A percentile compares a stretch with the other conserved stretches of the same genome.
Evolutionary conservation across 2,797 vertebrate species (phyloP).

Genomic region (Gobio occitaniae): DNA sequence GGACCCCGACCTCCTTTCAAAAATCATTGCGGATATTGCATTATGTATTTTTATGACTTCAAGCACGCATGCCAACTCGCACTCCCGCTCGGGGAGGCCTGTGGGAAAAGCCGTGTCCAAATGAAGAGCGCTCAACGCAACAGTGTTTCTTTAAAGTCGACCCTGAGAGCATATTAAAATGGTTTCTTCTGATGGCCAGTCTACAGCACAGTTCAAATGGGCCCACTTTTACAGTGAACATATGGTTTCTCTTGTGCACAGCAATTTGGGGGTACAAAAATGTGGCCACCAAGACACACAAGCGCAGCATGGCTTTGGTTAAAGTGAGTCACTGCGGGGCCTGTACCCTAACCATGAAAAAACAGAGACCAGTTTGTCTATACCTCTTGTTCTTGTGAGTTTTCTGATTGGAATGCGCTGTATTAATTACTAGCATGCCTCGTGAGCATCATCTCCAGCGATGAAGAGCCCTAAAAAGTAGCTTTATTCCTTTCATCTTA

Average conservation of each 20-base stretch:
- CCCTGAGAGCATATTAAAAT: conserved; percentile 65
- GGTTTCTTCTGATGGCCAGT: conserved; percentile 66
- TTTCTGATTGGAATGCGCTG: conserved; percentile 27
- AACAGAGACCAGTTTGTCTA: conserved; percentile 50
- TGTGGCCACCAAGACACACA: conserved; percentile 65
- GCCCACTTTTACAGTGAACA: conserved; percentile 67
- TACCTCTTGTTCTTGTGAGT: conserved; percentile 44
- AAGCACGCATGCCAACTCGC: conserved; percentile 58
- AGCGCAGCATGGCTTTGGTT: conserved; percentile 64
- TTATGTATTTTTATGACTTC: conserved; percentile 64
- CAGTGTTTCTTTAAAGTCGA: conserved; percentile 63
- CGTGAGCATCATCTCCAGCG: conserved; percentile 1
- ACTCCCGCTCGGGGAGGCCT: conserved; percentile 50
- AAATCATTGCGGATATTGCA: conserved; percentile 59
- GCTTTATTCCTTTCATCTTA: neutral
- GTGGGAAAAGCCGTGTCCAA: conserved; percentile 47
- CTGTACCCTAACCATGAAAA: conserved; percentile 57
- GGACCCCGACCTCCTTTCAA: conserved; percentile 43
- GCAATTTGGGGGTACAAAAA: conserved; percentile 68
- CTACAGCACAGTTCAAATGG: conserved; percentile 71
- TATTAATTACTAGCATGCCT: conserved; percentile 49
- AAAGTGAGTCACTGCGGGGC: conserved; percentile 56
- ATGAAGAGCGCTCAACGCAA: conserved; percentile 53
- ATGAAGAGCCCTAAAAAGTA: neutral
- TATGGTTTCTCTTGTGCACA: conserved; percentile 68